Conservation (phyloP, 64 coral and sea anemone species). For the Actinia tenebrosa region DNA sequence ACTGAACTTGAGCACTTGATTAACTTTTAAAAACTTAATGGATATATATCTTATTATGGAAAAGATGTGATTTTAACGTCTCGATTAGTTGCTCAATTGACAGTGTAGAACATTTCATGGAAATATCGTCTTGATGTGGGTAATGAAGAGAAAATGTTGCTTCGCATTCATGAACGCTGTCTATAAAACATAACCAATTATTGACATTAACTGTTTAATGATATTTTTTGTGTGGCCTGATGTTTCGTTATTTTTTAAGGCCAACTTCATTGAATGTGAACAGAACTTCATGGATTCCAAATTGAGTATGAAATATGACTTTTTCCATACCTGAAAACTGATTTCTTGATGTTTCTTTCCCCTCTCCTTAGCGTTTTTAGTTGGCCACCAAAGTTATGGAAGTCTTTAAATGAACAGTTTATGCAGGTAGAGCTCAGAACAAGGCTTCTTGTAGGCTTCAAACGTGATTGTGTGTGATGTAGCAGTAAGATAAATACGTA, state of each 20-base stretch:
- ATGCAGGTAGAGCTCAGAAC: too few relatives aligned
- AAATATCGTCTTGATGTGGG: too few relatives aligned
- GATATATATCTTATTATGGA: neutral
- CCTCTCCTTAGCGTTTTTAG: neutral
- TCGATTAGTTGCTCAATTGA: too few relatives aligned
- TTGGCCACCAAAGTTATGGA: too few relatives aligned
- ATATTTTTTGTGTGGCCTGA: neutral
- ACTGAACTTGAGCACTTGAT: neutral
- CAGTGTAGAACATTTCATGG: too few relatives aligned
- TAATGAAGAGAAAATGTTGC: too few relatives aligned
- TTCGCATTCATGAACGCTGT: too few relatives aligned
- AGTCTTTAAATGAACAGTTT: too few relatives aligned
- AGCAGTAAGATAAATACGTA: neutral
- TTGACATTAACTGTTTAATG: neutral
- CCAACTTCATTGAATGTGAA: neutral
- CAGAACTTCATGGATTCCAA: neutral
- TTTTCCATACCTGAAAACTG: neutral
- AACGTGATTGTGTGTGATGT: neutral
- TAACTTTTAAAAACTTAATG: neutral
- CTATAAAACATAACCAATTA: neutral
- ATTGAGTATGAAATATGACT: neutral
- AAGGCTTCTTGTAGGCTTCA: neutral
- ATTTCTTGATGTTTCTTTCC: neutral
- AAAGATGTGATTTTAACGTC: too few relatives aligned
- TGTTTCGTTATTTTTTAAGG: neutral